Evolutionary conservation across 2,888 invertebrate genomes (phyloP).

Genomic region (Tetrapedia diversipes): DNA sequence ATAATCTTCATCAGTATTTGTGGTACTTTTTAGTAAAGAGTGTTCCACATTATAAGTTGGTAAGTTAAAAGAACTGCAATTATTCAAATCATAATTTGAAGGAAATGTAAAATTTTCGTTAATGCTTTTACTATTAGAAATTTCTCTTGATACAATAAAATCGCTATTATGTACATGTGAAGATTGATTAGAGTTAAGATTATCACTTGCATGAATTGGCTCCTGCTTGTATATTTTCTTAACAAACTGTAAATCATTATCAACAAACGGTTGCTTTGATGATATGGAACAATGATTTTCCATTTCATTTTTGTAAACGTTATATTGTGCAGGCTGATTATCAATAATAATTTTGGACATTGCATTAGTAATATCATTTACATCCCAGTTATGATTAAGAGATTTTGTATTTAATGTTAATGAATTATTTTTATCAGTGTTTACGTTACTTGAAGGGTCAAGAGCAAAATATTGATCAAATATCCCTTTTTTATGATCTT

Average conservation of each 20-base stretch:
- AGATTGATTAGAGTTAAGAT: background rate
- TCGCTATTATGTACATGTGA: background rate
- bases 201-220: background rate
- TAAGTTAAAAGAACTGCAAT: background rate
- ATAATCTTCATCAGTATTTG: slow-evolving; percentile 33
- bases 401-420: background rate
- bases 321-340: background rate
- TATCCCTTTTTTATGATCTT: background rate
- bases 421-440: background rate
- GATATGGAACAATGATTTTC: background rate
- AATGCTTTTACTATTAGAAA: background rate
- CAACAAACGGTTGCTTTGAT: background rate
- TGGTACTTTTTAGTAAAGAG: slow-evolving; percentile 4
- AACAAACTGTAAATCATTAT: background rate
- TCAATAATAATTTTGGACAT: background rate
- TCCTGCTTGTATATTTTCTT: background rate
- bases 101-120: background rate
- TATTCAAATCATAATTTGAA: slow-evolving; percentile 7
- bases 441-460: background rate
- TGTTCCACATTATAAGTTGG: slow-evolving; percentile 5
- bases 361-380: background rate
- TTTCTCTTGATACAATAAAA: background rate
- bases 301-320: background rate
- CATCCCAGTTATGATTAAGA: background rate
- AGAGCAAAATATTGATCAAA: slow-evolving; percentile 4